These are phyloP conservation scores for Sycobia sp. DNA, from an alignment of 1,140 invertebrate genomes.

Conservation along the genomic window DNA sequence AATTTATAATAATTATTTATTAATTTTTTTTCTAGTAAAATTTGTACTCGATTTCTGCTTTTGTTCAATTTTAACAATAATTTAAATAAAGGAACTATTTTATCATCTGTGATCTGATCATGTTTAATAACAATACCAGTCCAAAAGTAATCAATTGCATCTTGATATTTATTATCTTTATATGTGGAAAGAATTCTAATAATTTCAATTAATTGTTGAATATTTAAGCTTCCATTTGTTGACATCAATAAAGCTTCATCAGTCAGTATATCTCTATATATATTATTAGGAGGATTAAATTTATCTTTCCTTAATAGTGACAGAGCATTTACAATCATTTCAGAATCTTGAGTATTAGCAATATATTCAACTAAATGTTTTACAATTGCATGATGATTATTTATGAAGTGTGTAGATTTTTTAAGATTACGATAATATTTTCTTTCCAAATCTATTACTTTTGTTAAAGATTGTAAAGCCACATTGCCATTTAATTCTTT, in stretches of 20 bases:
- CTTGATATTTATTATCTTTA: conserved; percentile 56
- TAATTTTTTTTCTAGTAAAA: conserved; percentile 68
- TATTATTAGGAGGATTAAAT: conserved; percentile 55
- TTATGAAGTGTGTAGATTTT: conserved; percentile 38
- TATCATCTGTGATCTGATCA: conserved; percentile 65
- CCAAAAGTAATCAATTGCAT: conserved; percentile 72
- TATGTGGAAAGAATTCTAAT: conserved; percentile 53
- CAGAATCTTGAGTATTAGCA: conserved; percentile 49
- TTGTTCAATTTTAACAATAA: conserved; percentile 65
- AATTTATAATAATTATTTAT: conserved; percentile 66
- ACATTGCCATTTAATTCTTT: conserved; percentile 63
- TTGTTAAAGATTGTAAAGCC: conserved; percentile 60
- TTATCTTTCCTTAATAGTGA: conserved; percentile 52
- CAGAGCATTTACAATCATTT: conserved; percentile 59
- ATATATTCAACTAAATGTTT: conserved; percentile 60
- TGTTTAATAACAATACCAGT: conserved; percentile 67
- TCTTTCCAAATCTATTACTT: conserved; percentile 63
- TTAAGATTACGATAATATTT: conserved; percentile 46
- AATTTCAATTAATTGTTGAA: conserved; percentile 69
- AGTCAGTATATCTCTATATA: conserved; percentile 64
- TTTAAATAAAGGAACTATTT: conserved; percentile 66
- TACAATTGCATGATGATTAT: conserved; percentile 24
- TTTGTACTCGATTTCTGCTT: conserved; percentile 68
- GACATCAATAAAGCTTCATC: conserved; percentile 68
- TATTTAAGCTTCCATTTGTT: conserved; percentile 65